Percentiles rank a stretch among this genome's conserved stretches.
Evolutionary conservation across 2,888 invertebrate genomes (phyloP).

Genomic region (Himalopsyche tibetana): DNA sequence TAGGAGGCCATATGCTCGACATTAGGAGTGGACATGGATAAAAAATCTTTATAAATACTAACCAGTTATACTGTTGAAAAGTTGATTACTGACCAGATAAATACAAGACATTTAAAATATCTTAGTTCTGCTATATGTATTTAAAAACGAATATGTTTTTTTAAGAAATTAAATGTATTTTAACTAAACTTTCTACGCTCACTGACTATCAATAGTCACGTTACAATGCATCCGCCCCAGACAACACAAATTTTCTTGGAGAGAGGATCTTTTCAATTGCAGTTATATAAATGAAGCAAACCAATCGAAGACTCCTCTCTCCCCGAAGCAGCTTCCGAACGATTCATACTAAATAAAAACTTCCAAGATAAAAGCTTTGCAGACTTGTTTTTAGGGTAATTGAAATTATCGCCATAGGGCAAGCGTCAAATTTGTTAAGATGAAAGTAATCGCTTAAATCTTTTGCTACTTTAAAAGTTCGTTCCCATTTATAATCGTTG

Average conservation of each 20-base stretch:
- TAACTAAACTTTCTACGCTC: neutral
- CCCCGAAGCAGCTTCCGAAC: conserved; percentile 8
- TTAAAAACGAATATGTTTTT: too few species aligned
- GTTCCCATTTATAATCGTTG: conserved; percentile 18
- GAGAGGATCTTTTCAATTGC: conserved; percentile 42
- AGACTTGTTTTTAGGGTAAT: conserved; percentile 40
- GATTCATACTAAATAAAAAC: conserved; percentile 42
- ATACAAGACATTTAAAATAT: too few species aligned
- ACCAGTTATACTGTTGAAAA: too few species aligned
- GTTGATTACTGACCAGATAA: too few species aligned
- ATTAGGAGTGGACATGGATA: too few species aligned
- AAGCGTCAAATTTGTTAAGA: conserved; percentile 42
- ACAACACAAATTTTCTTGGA: conserved; percentile 38
- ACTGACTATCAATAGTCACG: neutral
- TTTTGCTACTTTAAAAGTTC: conserved; percentile 25
- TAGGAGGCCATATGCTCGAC: too few species aligned
- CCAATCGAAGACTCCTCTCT: conserved; percentile 38
- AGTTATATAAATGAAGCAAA: conserved; percentile 39
- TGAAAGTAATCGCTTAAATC: conserved; percentile 43
- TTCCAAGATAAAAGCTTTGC: conserved; percentile 34
- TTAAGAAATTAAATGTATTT: too few species aligned
- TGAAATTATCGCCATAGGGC: conserved; percentile 40
- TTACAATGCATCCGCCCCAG: conserved; percentile 39
- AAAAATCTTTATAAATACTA: too few species aligned
- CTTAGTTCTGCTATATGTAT: too few species aligned